Evolutionary conservation across 30 jellyfish, hydroid and myxozoan genomes (phyloP).

Genomic region (Morbakka virulenta): DNA sequence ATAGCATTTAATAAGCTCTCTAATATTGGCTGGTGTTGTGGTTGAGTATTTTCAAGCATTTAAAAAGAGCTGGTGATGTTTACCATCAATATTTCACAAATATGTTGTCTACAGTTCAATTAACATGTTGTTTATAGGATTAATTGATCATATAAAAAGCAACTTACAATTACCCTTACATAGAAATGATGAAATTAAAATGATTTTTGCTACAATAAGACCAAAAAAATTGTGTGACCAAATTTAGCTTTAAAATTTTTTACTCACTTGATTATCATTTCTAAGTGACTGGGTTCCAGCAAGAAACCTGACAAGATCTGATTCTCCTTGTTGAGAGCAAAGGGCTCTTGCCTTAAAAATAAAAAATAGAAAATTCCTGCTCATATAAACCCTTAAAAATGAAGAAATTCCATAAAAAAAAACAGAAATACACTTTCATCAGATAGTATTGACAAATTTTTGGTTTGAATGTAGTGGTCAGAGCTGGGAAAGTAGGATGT

Average conservation of each 20-base stretch:
- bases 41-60: too few relatives aligned
- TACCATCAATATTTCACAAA: too few relatives aligned
- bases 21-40: too few relatives aligned
- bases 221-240: background rate
- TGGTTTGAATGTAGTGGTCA: too few relatives aligned
- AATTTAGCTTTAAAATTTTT: background rate
- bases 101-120: too few relatives aligned
- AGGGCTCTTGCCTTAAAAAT: slow-evolving; percentile 73
- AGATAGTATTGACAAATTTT: too few relatives aligned
- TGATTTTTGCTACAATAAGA: background rate
- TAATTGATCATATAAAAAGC: background rate
- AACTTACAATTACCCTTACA: background rate
- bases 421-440: too few relatives aligned
- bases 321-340: slow-evolving; percentile 90
- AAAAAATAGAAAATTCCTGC: background rate
- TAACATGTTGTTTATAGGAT: background rate
- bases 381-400: too few relatives aligned
- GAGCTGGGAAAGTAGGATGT: too few relatives aligned
- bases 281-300: slow-evolving; percentile 94
- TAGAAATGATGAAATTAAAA: background rate
- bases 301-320: slow-evolving; percentile 79
- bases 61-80: too few relatives aligned
- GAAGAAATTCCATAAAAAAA: too few relatives aligned
- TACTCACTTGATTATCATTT: slow-evolving; percentile 66
- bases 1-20: too few relatives aligned